phyloP scores from a whole-genome alignment of 2,888 invertebrate genomes.

The Ormia ochracea region DNA sequence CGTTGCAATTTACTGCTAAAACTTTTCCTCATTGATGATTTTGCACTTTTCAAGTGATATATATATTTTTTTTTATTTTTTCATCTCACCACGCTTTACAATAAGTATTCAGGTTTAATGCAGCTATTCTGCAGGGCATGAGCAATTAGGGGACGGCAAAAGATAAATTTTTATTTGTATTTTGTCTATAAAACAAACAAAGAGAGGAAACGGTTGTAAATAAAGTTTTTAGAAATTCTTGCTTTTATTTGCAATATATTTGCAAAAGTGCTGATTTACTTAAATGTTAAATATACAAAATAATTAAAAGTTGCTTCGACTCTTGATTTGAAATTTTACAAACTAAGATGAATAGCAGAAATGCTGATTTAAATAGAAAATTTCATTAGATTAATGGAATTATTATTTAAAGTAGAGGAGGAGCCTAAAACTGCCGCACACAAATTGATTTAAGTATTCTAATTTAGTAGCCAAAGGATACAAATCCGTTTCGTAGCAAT shows the following conservation, averaged over 20 bases:
- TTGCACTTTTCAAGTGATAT: slow-evolving; percentile 48
- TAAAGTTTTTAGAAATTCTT: background rate
- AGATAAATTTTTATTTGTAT: slow-evolving; percentile 22
- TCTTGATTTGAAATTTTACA: background rate
- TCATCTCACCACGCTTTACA: background rate
- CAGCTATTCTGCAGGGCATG: slow-evolving; percentile 30
- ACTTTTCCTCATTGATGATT: slow-evolving; percentile 62
- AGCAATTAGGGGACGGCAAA: background rate
- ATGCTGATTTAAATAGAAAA: background rate
- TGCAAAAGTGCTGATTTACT: slow-evolving; percentile 44
- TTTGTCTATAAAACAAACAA: background rate
- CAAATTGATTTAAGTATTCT: too few relatives aligned
- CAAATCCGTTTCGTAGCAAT: too few relatives aligned
- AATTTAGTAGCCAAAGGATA: too few relatives aligned
- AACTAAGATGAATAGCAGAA: slow-evolving; percentile 16
- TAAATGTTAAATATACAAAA: slow-evolving; percentile 40
- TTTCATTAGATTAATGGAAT: background rate
- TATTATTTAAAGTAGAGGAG: too few relatives aligned
- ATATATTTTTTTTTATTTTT: slow-evolving; percentile 18
- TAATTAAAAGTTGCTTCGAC: slow-evolving; percentile 44
- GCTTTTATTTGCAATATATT: background rate
- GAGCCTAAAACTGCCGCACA: too few relatives aligned
- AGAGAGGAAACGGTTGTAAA: background rate
- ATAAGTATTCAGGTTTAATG: slow-evolving; percentile 6
- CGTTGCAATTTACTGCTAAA: slow-evolving; percentile 60